A percentile compares a stretch with the other conserved stretches of the same genome.
Conservation (phyloP, 2,113 vertebrate genomes). For the Proterorhinus semilunaris region DNA sequence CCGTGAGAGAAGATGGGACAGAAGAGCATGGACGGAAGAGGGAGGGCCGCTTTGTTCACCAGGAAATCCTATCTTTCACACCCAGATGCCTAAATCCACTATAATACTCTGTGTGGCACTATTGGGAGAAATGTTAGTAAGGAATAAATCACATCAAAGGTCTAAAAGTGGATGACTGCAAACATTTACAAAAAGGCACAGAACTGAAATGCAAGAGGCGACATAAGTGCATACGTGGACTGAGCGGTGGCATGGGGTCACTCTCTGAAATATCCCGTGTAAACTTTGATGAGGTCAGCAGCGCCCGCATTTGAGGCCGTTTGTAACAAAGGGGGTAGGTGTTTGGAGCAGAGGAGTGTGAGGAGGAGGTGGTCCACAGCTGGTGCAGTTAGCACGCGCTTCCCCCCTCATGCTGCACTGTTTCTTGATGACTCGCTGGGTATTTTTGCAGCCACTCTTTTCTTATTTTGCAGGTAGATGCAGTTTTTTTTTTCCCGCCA, state of each 20-base stretch:
- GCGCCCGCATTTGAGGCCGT: slow-evolving; percentile 29
- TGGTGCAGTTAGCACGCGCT: slow-evolving; percentile 48
- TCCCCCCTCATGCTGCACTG: slow-evolving; percentile 45
- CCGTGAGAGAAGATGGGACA: slow-evolving; percentile 24
- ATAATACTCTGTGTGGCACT: slow-evolving; percentile 23
- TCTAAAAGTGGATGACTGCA: slow-evolving; percentile 33
- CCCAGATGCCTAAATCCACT: slow-evolving; percentile 38
- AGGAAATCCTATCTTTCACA: slow-evolving; percentile 55
- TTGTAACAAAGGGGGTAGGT: slow-evolving; percentile 26
- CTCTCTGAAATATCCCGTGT: slow-evolving; percentile 28
- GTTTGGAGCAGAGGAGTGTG: slow-evolving; percentile 27
- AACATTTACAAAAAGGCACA: slow-evolving; percentile 12
- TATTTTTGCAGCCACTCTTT: slow-evolving; percentile 68
- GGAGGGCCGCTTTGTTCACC: slow-evolving; percentile 19
- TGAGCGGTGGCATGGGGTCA: slow-evolving; percentile 24
- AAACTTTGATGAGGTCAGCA: slow-evolving; percentile 49
- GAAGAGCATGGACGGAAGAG: not conserved
- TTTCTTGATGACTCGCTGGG: slow-evolving; percentile 76
- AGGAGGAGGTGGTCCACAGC: slow-evolving; percentile 53
- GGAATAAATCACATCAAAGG: slow-evolving; percentile 45
- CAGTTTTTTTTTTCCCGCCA: slow-evolving; percentile 61
- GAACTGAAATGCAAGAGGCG: not conserved
- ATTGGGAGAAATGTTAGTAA: slow-evolving; percentile 17
- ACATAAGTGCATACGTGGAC: slow-evolving; percentile 17
- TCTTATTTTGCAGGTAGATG: slow-evolving; percentile 76